Percentiles rank a stretch among this genome's conserved stretches.
Conservation (phyloP, 1,140 invertebrate species). For the Hycleus phaleratus region DNA sequence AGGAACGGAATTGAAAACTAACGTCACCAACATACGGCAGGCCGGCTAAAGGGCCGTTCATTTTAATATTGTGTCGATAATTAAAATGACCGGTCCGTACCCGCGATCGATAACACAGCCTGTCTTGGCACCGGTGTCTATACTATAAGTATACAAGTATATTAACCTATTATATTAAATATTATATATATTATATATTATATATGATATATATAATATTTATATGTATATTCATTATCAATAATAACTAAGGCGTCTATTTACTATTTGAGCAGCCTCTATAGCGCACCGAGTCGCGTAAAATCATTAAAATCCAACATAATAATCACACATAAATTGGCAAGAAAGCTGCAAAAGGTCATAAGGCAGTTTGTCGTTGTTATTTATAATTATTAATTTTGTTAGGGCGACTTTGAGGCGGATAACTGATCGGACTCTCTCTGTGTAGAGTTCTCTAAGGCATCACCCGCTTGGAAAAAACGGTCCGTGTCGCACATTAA, state of each 20-base stretch:
- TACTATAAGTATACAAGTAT: conserved; percentile 20
- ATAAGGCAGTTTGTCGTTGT: conserved; percentile 37
- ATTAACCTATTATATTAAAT: conserved; percentile 15
- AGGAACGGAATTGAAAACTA: conserved; percentile 32
- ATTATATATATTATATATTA: conserved; percentile 16
- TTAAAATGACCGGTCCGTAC: conserved; percentile 6
- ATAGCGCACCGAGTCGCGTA: conserved; percentile 29
- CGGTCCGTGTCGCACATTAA: conserved; percentile 39
- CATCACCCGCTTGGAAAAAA: conserved; percentile 38
- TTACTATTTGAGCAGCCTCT: conserved; percentile 29
- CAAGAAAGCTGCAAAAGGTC: conserved; percentile 33
- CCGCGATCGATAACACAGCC: conserved; percentile 33
- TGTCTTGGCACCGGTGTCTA: conserved; percentile 33
- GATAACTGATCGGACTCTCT: conserved; percentile 26
- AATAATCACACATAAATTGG: conserved; percentile 36
- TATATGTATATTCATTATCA: too few relatives aligned
- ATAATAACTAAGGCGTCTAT: too few relatives aligned
- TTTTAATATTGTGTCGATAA: not conserved
- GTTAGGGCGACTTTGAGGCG: conserved; percentile 28
- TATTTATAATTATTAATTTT: not conserved
- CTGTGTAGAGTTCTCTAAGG: conserved; percentile 27
- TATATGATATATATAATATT: not conserved
- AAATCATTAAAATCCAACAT: conserved; percentile 33
- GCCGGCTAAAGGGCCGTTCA: not conserved
- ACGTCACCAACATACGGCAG: conserved; percentile 16